These are phyloP conservation scores for Emydocephalus ijimae DNA, from an alignment of 2,113 vertebrate species.

Conservation along the genomic window DNA sequence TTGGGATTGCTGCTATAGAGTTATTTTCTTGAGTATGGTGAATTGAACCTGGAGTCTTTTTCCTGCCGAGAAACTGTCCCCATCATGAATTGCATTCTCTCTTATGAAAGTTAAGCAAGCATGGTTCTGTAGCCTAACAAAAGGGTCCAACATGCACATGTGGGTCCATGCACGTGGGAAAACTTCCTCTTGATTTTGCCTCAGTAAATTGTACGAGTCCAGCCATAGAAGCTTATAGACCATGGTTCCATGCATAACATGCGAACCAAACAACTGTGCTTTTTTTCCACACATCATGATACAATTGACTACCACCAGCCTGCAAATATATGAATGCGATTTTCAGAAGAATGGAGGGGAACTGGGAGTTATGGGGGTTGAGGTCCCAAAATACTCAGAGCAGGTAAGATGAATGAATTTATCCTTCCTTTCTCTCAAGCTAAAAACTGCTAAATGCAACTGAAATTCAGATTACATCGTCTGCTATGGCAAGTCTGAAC, in stretches of 20 bases:
- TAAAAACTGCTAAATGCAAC: not conserved
- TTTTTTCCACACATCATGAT: not conserved
- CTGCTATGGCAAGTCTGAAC: not conserved
- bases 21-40: not conserved
- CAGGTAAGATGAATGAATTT: not conserved
- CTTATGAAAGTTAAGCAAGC: not conserved
- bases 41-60: not conserved
- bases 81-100: not conserved
- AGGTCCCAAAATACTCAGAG: not conserved
- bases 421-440: not conserved
- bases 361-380: not conserved
- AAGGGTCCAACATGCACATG: not conserved
- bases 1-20: not conserved
- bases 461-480: not conserved
- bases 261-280: not conserved
- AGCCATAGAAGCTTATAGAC: not conserved
- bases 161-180: not conserved
- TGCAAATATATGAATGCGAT: not conserved
- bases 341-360: not conserved
- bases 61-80: not conserved
- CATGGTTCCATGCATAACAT: not conserved
- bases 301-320: not conserved
- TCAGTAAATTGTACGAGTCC: not conserved
- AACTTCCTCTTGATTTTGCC: not conserved
- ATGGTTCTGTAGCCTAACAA: not conserved